Evolutionary conservation across 2,888 invertebrate genomes (phyloP).

Genomic region (Platycheirus rosarum): DNA sequence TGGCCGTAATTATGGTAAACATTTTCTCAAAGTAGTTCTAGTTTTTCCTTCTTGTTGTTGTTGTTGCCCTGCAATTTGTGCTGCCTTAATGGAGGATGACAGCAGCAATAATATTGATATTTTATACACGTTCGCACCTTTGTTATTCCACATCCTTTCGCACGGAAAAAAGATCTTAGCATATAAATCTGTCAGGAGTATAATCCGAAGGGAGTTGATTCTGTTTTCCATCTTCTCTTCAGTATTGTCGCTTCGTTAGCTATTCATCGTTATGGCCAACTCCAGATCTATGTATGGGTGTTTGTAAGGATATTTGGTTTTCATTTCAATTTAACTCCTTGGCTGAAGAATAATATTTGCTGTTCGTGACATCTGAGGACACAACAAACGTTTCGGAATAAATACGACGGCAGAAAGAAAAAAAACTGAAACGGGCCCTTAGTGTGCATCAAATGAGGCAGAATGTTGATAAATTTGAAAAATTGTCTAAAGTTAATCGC

Average conservation of each 20-base stretch:
- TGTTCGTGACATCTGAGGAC: constrained; percentile 61
- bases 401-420: constrained; percentile 12
- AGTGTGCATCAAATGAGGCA: constrained; percentile 51
- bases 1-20: constrained; percentile 71
- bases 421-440: neutral
- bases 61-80: constrained; percentile 40
- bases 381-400: constrained; percentile 33
- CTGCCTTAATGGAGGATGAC: constrained; percentile 15
- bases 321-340: constrained; percentile 71
- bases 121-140: constrained; percentile 70
- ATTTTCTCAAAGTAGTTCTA: constrained; percentile 66
- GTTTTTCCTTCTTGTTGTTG: constrained; percentile 48
- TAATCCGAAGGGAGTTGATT: constrained; percentile 59
- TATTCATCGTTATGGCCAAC: constrained; percentile 33
- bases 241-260: constrained; percentile 61
- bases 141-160: constrained; percentile 5
- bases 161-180: constrained; percentile 2
- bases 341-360: constrained; percentile 69
- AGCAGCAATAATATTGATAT: constrained; percentile 50
- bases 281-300: constrained; percentile 8
- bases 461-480: constrained; percentile 67
- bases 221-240: constrained; percentile 32
- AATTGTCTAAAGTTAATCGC: constrained; percentile 60
- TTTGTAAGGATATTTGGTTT: constrained; percentile 33
- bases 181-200: constrained; percentile 65